phyloP scores from a whole-genome alignment of 2,113 vertebrate species.

The Malurus melanocephalus region DNA sequence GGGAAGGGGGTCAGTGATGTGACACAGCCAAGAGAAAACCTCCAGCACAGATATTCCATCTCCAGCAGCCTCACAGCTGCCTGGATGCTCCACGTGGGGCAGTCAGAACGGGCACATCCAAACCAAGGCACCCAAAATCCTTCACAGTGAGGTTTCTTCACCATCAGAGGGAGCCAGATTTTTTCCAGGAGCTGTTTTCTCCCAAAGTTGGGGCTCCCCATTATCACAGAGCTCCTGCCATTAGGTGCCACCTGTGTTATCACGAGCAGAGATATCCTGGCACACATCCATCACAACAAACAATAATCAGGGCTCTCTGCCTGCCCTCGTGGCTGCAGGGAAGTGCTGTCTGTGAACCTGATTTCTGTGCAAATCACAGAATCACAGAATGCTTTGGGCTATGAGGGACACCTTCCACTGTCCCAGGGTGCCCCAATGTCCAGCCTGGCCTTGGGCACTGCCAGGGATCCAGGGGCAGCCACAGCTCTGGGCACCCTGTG shows the following conservation, averaged over 20 bases:
- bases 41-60: neutral
- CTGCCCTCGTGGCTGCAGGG: fast-evolving
- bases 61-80: neutral
- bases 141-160: neutral
- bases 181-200: neutral
- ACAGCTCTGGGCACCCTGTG: neutral
- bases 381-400: neutral
- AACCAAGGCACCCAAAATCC: neutral
- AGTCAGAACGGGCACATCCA: fast-evolving
- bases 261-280: neutral
- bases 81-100: neutral
- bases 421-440: neutral
- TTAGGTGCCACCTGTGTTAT: neutral
- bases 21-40: neutral
- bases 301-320: fast-evolving
- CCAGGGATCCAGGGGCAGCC: neutral
- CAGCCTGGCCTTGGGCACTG: neutral
- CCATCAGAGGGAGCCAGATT: slow-evolving; percentile 24
- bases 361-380: neutral
- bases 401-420: neutral
- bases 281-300: fast-evolving
- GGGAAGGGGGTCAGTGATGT: slow-evolving; percentile 13
- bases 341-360: neutral
- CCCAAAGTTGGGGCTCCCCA: fast-evolving
- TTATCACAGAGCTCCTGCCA: neutral